A percentile compares a stretch with the other conserved stretches of the same genome.
phyloP scores from a whole-genome alignment of 2,113 vertebrate genomes.

The Neogobius melanostomus region DNA sequence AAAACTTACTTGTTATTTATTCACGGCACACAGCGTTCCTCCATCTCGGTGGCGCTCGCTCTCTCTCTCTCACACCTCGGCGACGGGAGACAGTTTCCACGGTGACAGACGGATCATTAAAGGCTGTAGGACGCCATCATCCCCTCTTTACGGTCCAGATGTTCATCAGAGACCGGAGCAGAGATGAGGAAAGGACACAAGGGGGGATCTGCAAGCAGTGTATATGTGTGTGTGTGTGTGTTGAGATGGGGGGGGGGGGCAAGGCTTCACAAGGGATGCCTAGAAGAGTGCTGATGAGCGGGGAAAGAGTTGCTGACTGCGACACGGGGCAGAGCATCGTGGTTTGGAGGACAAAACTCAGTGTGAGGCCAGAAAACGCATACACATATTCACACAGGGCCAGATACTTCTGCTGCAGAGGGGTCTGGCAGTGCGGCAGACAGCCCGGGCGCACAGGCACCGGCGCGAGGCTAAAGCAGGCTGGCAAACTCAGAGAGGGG shows the following conservation, averaged over 20 bases:
- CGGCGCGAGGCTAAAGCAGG: slow-evolving; percentile 3
- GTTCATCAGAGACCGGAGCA: slow-evolving; percentile 47
- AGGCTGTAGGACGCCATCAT: slow-evolving; percentile 58
- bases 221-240: slow-evolving; percentile 12
- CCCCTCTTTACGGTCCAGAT: slow-evolving; percentile 62
- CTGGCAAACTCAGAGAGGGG: background rate
- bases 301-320: slow-evolving; percentile 62
- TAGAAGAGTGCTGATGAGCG: slow-evolving; percentile 64
- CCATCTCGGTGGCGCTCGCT: background rate
- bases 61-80: slow-evolving; percentile 39
- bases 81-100: slow-evolving; percentile 47
- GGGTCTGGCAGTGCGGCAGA: slow-evolving; percentile 1
- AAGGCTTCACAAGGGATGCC: slow-evolving; percentile 45
- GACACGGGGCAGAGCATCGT: slow-evolving; percentile 45
- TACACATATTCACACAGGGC: slow-evolving; percentile 21
- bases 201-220: slow-evolving; percentile 12
- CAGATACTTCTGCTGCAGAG: slow-evolving; percentile 21
- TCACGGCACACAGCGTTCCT: slow-evolving; percentile 8
- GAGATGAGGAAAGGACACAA: slow-evolving; percentile 32
- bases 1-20: slow-evolving; percentile 29
- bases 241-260: slow-evolving; percentile 11
- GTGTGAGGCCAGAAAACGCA: slow-evolving; percentile 36
- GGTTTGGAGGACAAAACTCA: slow-evolving; percentile 46
- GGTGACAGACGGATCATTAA: slow-evolving; percentile 60
- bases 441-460: background rate